Evolutionary conservation across 2,888 invertebrate species (phyloP), one percentile per base, ranked within the genome.

Genomic region (Drosophila nigritarsus): DNA sequence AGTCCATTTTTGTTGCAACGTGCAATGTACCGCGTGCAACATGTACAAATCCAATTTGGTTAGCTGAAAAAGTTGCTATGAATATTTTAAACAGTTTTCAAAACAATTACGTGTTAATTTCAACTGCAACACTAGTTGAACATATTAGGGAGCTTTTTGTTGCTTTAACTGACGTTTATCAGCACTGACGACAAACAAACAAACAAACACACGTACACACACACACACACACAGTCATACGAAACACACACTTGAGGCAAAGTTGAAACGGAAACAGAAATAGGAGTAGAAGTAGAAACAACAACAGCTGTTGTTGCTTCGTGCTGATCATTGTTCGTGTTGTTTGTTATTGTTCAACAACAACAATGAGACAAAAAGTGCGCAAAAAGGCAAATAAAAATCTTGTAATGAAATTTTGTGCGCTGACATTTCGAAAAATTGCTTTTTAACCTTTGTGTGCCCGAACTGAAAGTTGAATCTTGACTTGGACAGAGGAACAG

Each of bases 321-420:
- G 20, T 60, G 58, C 55, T 54, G 56, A 78, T 75, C 70, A 64
- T 71, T 80, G 77, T 71, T 76, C 73, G 67, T 78, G 36, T 65
- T 78, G 58, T 78, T 56, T 76, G 78, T 73, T 78, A 54, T 73
- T 78, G 67, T 73, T 56, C 50, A 65, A 42, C 48, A 76, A 65
- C 64, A 77, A 72, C 56, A 71, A 63, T 34, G 51, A 65, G 65
- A 34, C 42, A 78, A 68, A 75, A 73, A 67, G 63, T 72, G 82
- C 75, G 61, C 77, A 62, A 60, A 68, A 77, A 74, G 86, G 69
- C 86, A 88, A 87, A 85, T 89, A 85, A 73, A 89, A 85, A 89
- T 89, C 89, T 86, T 85, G 88, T 85, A 85, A 85, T 89, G 90
- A 85, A 85, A 85, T 85, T 89, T 88, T 88, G 85, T 90, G 80